Conservation (phyloP, 2,113 vertebrate species). For the Ceyx melanurus region DNA sequence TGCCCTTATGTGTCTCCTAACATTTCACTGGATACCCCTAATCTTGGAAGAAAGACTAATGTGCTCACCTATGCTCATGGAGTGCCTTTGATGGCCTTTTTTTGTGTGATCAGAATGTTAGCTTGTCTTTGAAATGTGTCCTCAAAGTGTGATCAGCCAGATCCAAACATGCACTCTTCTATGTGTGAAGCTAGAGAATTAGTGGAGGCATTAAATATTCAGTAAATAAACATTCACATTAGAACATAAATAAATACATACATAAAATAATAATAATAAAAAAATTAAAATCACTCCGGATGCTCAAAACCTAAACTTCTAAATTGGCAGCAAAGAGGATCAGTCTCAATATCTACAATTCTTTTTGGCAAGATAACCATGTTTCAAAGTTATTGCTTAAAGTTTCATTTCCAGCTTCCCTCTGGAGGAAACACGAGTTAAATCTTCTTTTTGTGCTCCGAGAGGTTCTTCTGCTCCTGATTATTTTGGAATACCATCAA, state of each 20-base stretch:
- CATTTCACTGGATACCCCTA: neutral
- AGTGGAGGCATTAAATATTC: neutral
- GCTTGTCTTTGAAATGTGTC: neutral
- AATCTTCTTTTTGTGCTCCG: neutral
- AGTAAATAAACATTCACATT: neutral
- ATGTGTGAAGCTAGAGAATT: neutral
- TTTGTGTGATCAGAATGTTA: neutral
- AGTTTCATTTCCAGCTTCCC: neutral
- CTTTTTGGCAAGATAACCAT: neutral
- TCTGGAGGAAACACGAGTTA: neutral
- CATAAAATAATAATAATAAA: neutral
- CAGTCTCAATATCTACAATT: neutral
- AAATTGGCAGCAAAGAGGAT: neutral
- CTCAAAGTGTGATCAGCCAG: neutral
- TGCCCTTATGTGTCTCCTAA: neutral
- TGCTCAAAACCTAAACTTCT: neutral
- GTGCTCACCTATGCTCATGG: neutral
- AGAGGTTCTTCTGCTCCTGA: neutral
- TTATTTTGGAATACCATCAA: neutral
- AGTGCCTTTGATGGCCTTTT: neutral
- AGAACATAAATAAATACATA: neutral
- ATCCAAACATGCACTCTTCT: neutral
- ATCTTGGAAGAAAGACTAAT: slow-evolving; percentile 17
- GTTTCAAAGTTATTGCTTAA: neutral
- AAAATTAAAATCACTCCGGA: neutral